Evolutionary conservation across 2,888 invertebrate genomes (phyloP), one percentile per base, ranked within the genome.

Genomic region (Crepidodera aurea): DNA sequence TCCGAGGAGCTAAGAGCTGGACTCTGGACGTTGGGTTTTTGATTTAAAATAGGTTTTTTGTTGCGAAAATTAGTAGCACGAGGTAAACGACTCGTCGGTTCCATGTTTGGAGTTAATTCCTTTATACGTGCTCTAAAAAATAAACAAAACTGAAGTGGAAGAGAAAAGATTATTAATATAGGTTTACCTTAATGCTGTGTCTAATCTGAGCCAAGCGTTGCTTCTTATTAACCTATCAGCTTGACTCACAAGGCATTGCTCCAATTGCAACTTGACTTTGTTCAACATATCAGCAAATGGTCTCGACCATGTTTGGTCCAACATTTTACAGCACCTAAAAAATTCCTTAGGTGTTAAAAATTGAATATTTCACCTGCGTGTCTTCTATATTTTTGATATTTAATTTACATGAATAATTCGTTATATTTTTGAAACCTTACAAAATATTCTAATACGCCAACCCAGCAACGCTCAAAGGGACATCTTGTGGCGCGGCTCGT

Each of bases 241-340:
- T 73, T 91, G 90, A 16, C 89, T 84, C 6, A 90, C 87, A 44
- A 92, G 81, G 72, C 89, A 88, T 66, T 88, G 87, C 74, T 92
- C 91, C 25, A 90, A 85, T 42, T 88, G 85, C n/a, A 83, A 80
- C 57, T 88, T 84, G 57, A 91, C 83, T 61, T 87, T 87, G 60
- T 84, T 84, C 51, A 91, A 80, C 63, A 91, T 69, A 68, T 81
- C 81, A 13, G 77, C 74, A 66, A 72, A 79, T 18, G 69, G 78
- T 66, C 67, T 78, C 72, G 61, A 79, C 77, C 62, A 75, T 70
- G 19, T 71, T 71, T 69, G 79, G 65, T 79, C 78, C 50, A 80
- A 46, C 75, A 78, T 74, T 68, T 77, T 78, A 67, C 78, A 74
- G 59, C 77, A 76, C 29, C 83, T 83, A 51, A 46, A 29, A 29